Percentiles rank a stretch among this genome's conserved stretches.
phyloP scores from a whole-genome alignment of 2,113 vertebrate species.

The Salminus brasiliensis region DNA sequence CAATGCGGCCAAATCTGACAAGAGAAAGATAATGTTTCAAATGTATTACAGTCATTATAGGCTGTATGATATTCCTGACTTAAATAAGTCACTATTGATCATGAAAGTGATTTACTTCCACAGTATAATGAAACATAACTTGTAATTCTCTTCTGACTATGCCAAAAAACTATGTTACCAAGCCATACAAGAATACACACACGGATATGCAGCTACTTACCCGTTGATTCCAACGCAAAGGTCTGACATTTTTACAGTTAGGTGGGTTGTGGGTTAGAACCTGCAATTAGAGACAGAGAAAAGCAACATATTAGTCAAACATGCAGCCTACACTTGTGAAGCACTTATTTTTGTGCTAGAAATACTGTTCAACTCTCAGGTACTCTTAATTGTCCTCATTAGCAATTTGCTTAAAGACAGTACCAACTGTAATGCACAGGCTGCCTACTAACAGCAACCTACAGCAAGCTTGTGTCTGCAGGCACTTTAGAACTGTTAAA shows the following conservation, averaged over 20 bases:
- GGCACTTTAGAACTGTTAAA: background rate
- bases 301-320: conserved; percentile 20
- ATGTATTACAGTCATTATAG: background rate
- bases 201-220: conserved; percentile 60
- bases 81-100: no score
- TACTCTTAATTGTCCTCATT: background rate
- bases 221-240: conserved; percentile 81
- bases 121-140: no score
- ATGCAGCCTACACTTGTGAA: no score
- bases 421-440: background rate
- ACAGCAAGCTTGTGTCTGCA: background rate
- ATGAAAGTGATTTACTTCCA: no score
- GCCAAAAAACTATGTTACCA: no score
- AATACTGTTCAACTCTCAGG: no score
- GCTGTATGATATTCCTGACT: no score
- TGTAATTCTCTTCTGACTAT: no score
- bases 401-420: background rate
- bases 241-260: conserved; percentile 73
- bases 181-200: no score
- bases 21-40: background rate
- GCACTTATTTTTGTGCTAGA: no score
- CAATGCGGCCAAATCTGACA: conserved; percentile 86
- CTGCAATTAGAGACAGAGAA: conserved; percentile 49
- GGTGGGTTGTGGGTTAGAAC: conserved; percentile 49
- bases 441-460: no score